Evolutionary conservation across 2,113 vertebrate species (phyloP), one percentile per base, ranked within the genome.

Genomic region (Albula glossodonta): DNA sequence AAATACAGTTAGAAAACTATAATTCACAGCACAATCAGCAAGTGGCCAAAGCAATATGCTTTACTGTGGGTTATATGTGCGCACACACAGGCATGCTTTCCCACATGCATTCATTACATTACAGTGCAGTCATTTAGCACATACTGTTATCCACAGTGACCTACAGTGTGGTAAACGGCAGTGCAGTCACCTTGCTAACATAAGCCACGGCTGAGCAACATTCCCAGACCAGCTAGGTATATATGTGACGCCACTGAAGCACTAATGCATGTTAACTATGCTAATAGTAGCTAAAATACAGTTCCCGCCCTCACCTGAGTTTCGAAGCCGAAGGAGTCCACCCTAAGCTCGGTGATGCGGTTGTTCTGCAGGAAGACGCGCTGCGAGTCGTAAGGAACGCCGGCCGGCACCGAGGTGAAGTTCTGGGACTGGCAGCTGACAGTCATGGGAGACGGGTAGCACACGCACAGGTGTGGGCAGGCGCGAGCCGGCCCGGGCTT

Each of bases 391-490:
- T 96, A 96, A 9, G 98, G 98, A 90, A 99, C 96, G 89, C 96
- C 95, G 53, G 93, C 91, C 1, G 98, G 98, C 89, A 99, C 98
- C 0, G 95, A 93, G 66, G 97, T 97, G 93, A 99, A 97, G 96
- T 99, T 99, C 95, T 98, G 98, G 92, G 97, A 97, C 94, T 99
- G 98, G 95, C 98, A 99, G 97, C 98, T 99, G 91, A 98, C 98
- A 74, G 98, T 99, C 96, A 98, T 97, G 17, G 98, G 98, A 50
- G 96, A 96, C 80, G 97, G 96, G 94, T 99, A 99, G 93, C 98
- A 99, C 94, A 98, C 98, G 86, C 98, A 99, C 87, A 95, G 94
- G 78, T 97, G 96, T 66, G 98, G 98, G 89, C 98, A 99, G 90
- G 94, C 94, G 90, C 95, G 94, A 0, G 93, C 93, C 78, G 93